A percentile compares a stretch with the other conserved stretches of the same genome.
Evolutionary conservation across 2,797 vertebrate species (phyloP).

Genomic region (Tangara arthus): DNA sequence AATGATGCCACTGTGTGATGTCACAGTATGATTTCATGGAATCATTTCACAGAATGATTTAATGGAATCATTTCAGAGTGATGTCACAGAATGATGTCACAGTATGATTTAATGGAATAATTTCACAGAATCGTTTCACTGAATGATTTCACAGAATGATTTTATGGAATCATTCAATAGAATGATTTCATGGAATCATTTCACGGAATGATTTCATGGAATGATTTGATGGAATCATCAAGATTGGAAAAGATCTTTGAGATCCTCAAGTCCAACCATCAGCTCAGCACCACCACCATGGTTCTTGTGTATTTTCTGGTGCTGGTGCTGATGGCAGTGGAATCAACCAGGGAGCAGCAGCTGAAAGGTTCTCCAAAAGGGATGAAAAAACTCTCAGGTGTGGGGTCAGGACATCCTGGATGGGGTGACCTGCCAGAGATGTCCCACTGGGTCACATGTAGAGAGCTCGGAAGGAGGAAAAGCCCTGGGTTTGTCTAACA

Average conservation of each 20-base stretch:
- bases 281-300: fast-evolving
- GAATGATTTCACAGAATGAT: fast-evolving
- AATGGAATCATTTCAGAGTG: fast-evolving
- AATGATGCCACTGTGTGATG: fast-evolving
- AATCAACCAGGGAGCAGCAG: neutral
- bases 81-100: fast-evolving
- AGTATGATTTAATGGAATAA: fast-evolving
- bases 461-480: neutral
- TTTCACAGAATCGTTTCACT: fast-evolving
- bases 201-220: fast-evolving
- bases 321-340: neutral
- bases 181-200: fast-evolving
- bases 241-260: neutral
- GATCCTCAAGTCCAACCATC: neutral
- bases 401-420: neutral
- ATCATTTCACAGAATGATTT: fast-evolving
- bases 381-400: neutral
- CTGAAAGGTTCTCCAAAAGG: neutral
- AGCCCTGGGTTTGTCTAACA: fast-evolving
- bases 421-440: neutral
- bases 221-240: neutral
- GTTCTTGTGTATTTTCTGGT: neutral
- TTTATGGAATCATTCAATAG: fast-evolving
- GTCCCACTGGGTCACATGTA: neutral
- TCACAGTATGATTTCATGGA: fast-evolving